These are phyloP conservation scores for Neoaliturus tenellus DNA, from an alignment of 2,888 invertebrate genomes.

Conservation along the genomic window DNA sequence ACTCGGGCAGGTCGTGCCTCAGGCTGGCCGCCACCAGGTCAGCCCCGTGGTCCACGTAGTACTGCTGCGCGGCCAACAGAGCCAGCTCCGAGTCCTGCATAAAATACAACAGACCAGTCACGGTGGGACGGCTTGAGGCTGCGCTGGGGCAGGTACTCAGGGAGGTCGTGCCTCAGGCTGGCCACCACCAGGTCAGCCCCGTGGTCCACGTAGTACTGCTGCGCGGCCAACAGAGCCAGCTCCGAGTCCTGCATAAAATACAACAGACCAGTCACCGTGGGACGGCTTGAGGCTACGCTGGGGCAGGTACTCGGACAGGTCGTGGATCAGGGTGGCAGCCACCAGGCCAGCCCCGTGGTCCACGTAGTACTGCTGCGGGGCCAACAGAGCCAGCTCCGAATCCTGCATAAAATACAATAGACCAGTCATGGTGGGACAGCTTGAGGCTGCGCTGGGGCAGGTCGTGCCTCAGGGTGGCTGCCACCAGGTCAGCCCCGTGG, in stretches of 20 bases:
- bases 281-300: constrained; percentile 81
- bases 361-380: constrained; percentile 99
- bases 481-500: constrained; percentile 87
- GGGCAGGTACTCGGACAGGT: constrained; percentile 88
- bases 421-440: too few species aligned
- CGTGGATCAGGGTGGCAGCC: constrained; percentile 80
- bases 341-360: constrained; percentile 92
- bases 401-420: too few species aligned
- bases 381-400: constrained; percentile 98
- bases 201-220: constrained; percentile 98
- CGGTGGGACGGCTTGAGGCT: constrained; percentile 78
- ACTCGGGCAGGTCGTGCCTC: constrained; percentile 83
- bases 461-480: constrained; percentile 81
- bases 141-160: constrained; percentile 89
- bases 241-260: constrained; percentile 92
- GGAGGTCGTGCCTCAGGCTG: constrained; percentile 82
- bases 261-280: too few species aligned
- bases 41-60: constrained; percentile 95
- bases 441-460: constrained; percentile 82
- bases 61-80: constrained; percentile 99
- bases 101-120: too few species aligned
- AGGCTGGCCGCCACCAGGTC: constrained; percentile 85
- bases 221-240: constrained; percentile 98
- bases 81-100: constrained; percentile 94
- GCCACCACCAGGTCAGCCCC: constrained; percentile 86